These are phyloP conservation scores for Portevinia maculata DNA, from an alignment of 2,888 invertebrate genomes.

Conservation along the genomic window DNA sequence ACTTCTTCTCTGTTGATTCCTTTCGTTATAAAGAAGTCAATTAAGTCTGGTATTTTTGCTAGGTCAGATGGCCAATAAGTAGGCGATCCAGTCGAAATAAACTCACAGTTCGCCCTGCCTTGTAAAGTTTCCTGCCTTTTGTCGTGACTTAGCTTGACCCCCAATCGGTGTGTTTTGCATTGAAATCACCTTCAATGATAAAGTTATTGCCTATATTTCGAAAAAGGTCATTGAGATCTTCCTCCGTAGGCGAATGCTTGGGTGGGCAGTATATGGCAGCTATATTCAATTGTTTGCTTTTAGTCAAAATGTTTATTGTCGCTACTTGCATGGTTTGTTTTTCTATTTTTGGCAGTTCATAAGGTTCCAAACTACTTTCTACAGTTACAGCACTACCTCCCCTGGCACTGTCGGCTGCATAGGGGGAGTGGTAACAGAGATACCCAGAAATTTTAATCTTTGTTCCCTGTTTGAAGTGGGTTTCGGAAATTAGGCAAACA, in stretches of 20 bases:
- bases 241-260: background rate
- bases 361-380: background rate
- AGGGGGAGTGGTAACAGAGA: background rate
- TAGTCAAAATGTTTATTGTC: background rate
- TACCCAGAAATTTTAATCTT: background rate
- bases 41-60: background rate
- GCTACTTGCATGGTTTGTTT: background rate
- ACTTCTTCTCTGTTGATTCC: slow-evolving; percentile 13
- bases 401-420: too few relatives aligned
- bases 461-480: background rate
- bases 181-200: slow-evolving; percentile 1
- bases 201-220: background rate
- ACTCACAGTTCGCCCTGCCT: background rate
- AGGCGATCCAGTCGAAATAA: background rate
- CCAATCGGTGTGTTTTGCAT: background rate
- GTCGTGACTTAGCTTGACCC: background rate
- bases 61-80: background rate
- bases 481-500: background rate
- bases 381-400: background rate
- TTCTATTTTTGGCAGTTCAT: background rate
- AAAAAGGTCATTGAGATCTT: background rate
- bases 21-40: slow-evolving; percentile 9
- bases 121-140: slow-evolving; percentile 1
- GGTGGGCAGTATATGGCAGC: background rate
- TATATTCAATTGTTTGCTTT: background rate